Conservation (phyloP, 2,888 invertebrate genomes). For the Ceraclea dissimilis region DNA sequence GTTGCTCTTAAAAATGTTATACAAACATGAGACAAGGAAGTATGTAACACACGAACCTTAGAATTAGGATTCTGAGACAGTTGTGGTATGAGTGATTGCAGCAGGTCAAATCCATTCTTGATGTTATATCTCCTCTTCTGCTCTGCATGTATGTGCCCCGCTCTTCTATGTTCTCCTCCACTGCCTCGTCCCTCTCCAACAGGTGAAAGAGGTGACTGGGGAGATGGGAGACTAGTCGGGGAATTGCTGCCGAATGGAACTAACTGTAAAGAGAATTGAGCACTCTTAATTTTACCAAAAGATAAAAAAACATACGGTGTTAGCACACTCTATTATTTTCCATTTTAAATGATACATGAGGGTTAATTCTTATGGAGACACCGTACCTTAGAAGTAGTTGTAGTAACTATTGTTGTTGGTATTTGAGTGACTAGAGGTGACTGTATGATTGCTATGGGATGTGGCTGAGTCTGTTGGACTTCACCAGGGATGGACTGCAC, state of each 20-base stretch:
- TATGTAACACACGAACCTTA: conserved; percentile 64
- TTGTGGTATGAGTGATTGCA: conserved; percentile 88
- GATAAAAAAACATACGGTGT: too few relatives aligned
- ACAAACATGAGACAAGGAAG: too few relatives aligned
- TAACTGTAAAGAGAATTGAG: conserved; percentile 11
- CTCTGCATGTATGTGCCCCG: conserved; percentile 90
- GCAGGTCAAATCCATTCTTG: conserved; percentile 91
- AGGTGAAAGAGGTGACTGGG: conserved; percentile 47
- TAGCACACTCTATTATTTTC: too few relatives aligned
- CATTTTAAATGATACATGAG: too few relatives aligned
- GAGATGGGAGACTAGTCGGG: conserved; percentile 41
- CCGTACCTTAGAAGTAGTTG: neutral
- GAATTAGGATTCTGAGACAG: conserved; percentile 83
- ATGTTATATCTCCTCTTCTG: conserved; percentile 94
- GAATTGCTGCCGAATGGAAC: conserved; percentile 26
- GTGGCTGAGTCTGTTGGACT: neutral
- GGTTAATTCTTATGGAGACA: too few relatives aligned
- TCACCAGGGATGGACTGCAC: conserved; percentile 35
- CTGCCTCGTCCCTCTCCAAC: conserved; percentile 30
- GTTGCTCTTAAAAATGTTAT: too few relatives aligned
- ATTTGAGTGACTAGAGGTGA: conserved; percentile 1
- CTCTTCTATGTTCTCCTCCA: conserved; percentile 65
- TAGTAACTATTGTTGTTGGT: neutral
- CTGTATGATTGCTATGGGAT: conserved; percentile 14
- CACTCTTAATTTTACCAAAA: too few relatives aligned